Evolutionary conservation across 2,797 vertebrate species (phyloP).

Genomic region (Xiphorhynchus erythropygius): DNA sequence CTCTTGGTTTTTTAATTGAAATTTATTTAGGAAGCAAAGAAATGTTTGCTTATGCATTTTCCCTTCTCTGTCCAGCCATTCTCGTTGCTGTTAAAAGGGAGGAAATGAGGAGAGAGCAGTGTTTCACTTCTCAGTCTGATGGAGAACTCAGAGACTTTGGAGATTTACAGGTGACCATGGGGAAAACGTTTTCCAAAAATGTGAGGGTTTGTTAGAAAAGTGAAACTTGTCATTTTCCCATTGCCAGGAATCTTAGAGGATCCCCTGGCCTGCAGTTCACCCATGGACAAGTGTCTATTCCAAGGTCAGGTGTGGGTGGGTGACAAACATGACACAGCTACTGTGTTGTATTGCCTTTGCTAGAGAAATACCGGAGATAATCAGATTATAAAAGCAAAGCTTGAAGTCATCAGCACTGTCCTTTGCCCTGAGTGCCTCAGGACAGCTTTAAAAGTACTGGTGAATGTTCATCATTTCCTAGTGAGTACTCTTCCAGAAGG

Average conservation of each 20-base stretch:
- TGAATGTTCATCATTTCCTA: background rate
- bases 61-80: background rate
- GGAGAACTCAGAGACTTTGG: background rate
- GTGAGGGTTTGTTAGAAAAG: rapidly evolving
- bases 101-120: background rate
- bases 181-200: background rate
- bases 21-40: background rate
- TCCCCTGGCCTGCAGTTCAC: background rate
- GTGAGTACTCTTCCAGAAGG: background rate
- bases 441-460: background rate
- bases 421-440: background rate
- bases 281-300: background rate
- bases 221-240: background rate
- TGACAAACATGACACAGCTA: background rate
- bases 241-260: background rate
- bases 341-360: background rate
- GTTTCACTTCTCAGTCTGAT: background rate
- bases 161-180: background rate
- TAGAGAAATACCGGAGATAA: background rate
- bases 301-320: background rate
- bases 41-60: background rate
- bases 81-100: background rate
- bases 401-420: background rate
- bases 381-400: background rate
- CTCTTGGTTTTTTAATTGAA: background rate